These are phyloP conservation scores for Masnerella sp. DNA, from an alignment of 2,888 invertebrate genomes.

Conservation along the genomic window DNA sequence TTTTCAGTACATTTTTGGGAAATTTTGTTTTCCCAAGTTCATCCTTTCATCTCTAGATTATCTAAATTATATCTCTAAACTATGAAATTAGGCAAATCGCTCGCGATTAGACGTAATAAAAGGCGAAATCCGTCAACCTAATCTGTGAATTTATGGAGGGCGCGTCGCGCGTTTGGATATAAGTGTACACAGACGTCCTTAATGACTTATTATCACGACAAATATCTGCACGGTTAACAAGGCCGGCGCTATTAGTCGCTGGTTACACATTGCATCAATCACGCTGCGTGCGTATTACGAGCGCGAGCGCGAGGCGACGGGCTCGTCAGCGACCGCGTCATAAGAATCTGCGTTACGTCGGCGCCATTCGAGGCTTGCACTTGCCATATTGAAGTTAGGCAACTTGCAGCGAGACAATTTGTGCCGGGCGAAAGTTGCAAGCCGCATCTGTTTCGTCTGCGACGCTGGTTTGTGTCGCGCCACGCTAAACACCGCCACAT, in stretches of 20 bases:
- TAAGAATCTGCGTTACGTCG: conserved; percentile 42
- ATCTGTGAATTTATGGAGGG: conserved; percentile 17
- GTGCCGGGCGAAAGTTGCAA: conserved; percentile 45
- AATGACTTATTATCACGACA: conserved; percentile 53
- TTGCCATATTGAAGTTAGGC: conserved; percentile 46
- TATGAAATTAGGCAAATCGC: not conserved
- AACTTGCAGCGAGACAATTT: conserved; percentile 49
- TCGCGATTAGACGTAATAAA: conserved; percentile 6
- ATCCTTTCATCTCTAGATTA: too few species aligned
- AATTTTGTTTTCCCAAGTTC: too few species aligned
- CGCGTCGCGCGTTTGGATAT: conserved; percentile 24
- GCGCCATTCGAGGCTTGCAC: conserved; percentile 11
- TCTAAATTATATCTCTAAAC: too few species aligned
- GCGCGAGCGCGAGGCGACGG: conserved; percentile 17
- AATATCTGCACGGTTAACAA: conserved; percentile 46
- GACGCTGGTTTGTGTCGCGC: conserved; percentile 45
- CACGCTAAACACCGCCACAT: conserved; percentile 45
- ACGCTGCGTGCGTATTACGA: conserved; percentile 32
- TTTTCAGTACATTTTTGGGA: too few species aligned
- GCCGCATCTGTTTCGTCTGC: conserved; percentile 54
- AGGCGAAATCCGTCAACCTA: conserved; percentile 1
- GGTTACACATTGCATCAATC: conserved; percentile 53
- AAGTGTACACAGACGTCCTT: conserved; percentile 37
- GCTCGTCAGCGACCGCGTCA: conserved; percentile 27
- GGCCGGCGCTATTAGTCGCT: conserved; percentile 37